These are phyloP conservation scores for Diabrotica undecimpunctata DNA, from an alignment of 1,140 invertebrate genomes.

Conservation along the genomic window DNA sequence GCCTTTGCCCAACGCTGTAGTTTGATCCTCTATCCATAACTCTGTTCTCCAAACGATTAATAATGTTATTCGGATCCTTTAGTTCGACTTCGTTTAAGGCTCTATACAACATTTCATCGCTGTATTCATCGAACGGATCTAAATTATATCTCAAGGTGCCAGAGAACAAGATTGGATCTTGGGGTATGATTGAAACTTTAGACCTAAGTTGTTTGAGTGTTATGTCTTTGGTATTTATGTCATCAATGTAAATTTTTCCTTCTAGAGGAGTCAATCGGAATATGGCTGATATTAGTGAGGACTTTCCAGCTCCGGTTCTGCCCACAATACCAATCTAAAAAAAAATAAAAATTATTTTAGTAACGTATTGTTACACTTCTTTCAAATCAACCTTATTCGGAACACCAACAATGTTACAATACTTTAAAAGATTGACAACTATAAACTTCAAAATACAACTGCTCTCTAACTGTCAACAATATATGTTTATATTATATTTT, in stretches of 20 bases:
- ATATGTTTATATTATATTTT: too few species aligned
- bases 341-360: too few species aligned
- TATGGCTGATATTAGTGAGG: slow-evolving; percentile 67
- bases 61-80: slow-evolving; percentile 41
- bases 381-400: too few species aligned
- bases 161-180: slow-evolving; percentile 78
- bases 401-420: too few species aligned
- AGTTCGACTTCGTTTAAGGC: slow-evolving; percentile 52
- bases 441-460: too few species aligned
- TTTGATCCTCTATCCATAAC: slow-evolving; percentile 62
- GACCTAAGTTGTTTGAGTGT: slow-evolving; percentile 65
- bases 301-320: slow-evolving; percentile 51
- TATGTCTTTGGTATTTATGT: slow-evolving; percentile 58
- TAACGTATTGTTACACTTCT: too few species aligned
- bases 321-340: slow-evolving; percentile 46
- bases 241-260: slow-evolving; percentile 70
- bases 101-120: slow-evolving; percentile 60
- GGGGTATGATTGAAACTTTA: slow-evolving; percentile 77
- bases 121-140: slow-evolving; percentile 73
- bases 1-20: slow-evolving; percentile 69
- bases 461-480: too few species aligned
- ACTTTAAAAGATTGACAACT: too few species aligned
- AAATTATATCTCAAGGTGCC: slow-evolving; percentile 74
- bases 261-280: slow-evolving; percentile 62
- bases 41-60: slow-evolving; percentile 51